Base-by-base conservation (phyloP, 2,113 vertebrate genomes). In the Tenrec ecaudatus region DNA sequence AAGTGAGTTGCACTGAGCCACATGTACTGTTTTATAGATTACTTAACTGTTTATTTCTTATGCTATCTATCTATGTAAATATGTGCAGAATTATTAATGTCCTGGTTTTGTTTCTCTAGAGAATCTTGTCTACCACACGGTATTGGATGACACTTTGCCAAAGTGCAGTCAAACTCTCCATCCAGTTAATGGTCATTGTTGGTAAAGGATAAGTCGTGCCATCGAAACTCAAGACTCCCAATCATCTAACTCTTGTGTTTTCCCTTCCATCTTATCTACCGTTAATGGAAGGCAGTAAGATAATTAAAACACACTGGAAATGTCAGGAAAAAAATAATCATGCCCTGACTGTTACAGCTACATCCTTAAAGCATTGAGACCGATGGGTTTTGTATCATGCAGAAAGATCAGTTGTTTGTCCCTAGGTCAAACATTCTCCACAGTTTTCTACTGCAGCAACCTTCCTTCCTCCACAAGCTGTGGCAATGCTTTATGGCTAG, bases 261-360 rank as follows among this genome's bases (percentile, higher is more conserved):
- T 12, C 29, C 23, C 14, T 73, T 62, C 57, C 19, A 82, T 62
- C 53, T 82, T 64, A 12, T 10, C 38, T 38, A 33, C 7, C 60
- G 77, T 15, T 84, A 19, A 58, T 60, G 66, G n/a, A 91, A 76
- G n/a, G 33, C 66, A 90, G 38, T 64, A 83, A 91, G 60, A 64
- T 66, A 66, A 77, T 36, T 69, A n/a, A 69, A 60, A 62, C 33
- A 75, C 40, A 38, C 7, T 38, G n/a, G 62, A 66, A 91, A 38
- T 66, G 77, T 36, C 22, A 91, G 40, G 77, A 84, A 85, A 62
- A 53, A 4, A 84, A 66, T 38, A 15, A 57, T 20, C 71, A 57
- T 53, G 53, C 77, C 60, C 36, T 68, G 40, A 33, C 60, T 57
- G 76, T 62, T 84, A 25, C 36, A 16, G 29, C 77, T 66, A 57